Evolutionary conservation across 2,888 invertebrate species (phyloP).

Genomic region (Autographa gamma): DNA sequence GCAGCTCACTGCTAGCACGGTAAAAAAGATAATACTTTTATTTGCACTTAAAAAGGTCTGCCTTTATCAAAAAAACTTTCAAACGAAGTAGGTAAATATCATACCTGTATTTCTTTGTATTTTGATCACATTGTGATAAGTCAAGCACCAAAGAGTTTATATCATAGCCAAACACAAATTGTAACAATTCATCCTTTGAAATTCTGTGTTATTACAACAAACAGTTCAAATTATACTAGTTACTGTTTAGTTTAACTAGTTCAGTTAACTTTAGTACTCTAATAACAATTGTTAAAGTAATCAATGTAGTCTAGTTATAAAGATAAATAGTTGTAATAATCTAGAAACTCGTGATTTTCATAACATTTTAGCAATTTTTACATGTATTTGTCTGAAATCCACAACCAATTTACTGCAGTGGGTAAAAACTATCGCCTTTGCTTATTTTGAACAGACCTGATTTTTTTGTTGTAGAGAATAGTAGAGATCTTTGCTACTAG

Average conservation of each 20-base stretch:
- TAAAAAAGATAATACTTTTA: too few species aligned
- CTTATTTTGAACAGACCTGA: too few species aligned
- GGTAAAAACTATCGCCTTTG: too few species aligned
- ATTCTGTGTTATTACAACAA: slow-evolving; percentile 40
- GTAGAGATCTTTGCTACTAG: too few species aligned
- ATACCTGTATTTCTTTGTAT: background rate
- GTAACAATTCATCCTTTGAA: slow-evolving; percentile 14
- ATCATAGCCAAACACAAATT: slow-evolving; percentile 11
- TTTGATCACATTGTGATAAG: slow-evolving; percentile 20
- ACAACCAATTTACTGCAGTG: too few species aligned
- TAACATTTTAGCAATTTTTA: too few species aligned
- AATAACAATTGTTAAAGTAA: slow-evolving; percentile 23
- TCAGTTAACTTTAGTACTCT: slow-evolving; percentile 43
- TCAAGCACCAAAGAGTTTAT: slow-evolving; percentile 39
- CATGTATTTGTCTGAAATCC: too few species aligned
- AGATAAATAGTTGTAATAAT: background rate
- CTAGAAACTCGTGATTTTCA: background rate
- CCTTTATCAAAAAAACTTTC: too few species aligned
- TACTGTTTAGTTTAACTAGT: slow-evolving; percentile 50
- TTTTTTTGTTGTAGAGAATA: too few species aligned
- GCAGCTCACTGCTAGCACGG: too few species aligned
- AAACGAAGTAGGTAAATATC: too few species aligned
- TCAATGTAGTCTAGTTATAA: slow-evolving; percentile 9
- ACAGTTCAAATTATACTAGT: slow-evolving; percentile 44
- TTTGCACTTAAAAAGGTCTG: too few species aligned